Evolutionary conservation across 2,113 vertebrate genomes (phyloP), one percentile per base, ranked within the genome.

Genomic region (Scolopax mira): DNA sequence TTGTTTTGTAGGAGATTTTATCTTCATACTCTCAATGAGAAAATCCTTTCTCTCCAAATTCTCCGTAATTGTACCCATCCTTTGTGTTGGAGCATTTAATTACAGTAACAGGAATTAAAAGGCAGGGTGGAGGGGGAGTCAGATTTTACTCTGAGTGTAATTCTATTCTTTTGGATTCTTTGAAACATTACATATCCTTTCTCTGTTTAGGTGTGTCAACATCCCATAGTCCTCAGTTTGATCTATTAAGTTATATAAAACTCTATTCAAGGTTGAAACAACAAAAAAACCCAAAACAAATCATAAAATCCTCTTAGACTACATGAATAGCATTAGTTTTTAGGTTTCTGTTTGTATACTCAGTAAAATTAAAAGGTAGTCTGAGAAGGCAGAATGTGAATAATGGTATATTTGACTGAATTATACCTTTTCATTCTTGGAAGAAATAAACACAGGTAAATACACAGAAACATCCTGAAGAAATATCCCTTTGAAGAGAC

Each of bases 401-500:
- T 79, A 49, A 57, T 70, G 51, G 25, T 51, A 66, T 39, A 51
- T 74, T 92, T 71, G 41, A 18, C n/a, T 74, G 64, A 89, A 78
- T 73, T 93, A 65, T 61, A 52, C 9, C 15, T 66, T 85, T 73
- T 88, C 78, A 31, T 73, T 88, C 52, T 85, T 90, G 33, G 58
- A 57, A 70, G 22, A 80, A 73, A 66, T 87, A 89, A 89, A 88
- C 39, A 60, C n/a, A 42, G 71, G 31, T 54, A 83, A 93, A 81
- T 85, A 62, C 35, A 82, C 46, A 77, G 60, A 85, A 90, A 83
- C 52, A 67, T 61, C 41, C n/a, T 33, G 27, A 84, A 79, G 18
- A 66, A 90, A 39, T 90, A 96, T 98, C 97, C 96, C 95, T 97
- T 98, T 97, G 90, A 98, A 98, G 98, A 98, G 97, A 98, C 97